Evolutionary conservation across 92 coral and sea anemone species (phyloP).

Genomic region (Metridium senile): DNA sequence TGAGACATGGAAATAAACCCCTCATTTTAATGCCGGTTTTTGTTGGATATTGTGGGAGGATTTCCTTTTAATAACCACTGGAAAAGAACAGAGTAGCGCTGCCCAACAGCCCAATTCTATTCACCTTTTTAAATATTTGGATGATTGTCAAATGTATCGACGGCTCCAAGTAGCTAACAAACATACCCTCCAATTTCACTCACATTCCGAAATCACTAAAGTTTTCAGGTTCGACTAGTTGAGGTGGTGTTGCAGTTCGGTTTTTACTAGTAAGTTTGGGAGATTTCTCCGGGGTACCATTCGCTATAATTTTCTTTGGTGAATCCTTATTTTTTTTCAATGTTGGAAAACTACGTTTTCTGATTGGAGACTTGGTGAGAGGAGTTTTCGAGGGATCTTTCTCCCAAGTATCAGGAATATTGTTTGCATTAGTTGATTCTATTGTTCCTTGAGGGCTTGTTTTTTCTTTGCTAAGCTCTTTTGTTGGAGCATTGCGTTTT

Average conservation of each 20-base stretch:
- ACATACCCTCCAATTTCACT: neutral
- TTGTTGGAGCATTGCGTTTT: conserved; percentile 6
- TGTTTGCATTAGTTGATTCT: conserved; percentile 15
- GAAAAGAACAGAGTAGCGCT: neutral
- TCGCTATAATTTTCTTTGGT: conserved; percentile 35
- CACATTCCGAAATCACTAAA: conserved; percentile 52
- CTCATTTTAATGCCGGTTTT: neutral
- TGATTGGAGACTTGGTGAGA: conserved; percentile 17
- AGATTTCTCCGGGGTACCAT: conserved; percentile 37
- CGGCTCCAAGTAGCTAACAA: neutral
- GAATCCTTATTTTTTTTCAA: conserved; percentile 27
- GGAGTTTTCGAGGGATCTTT: conserved; percentile 7
- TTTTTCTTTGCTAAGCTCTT: conserved; percentile 9
- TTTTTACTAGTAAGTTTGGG: conserved; percentile 9
- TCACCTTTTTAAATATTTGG: neutral
- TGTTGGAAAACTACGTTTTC: conserved; percentile 4
- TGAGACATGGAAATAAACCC: neutral
- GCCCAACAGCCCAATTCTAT: neutral
- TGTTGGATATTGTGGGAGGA: neutral
- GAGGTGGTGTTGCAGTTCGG: conserved; percentile 16
- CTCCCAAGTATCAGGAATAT: conserved; percentile 9
- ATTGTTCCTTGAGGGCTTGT: conserved; percentile 19
- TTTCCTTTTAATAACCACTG: neutral
- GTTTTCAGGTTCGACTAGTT: conserved; percentile 43
- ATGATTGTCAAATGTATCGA: neutral